Conservation (phyloP, 2,888 invertebrate species). For the Acheta domesticus region DNA sequence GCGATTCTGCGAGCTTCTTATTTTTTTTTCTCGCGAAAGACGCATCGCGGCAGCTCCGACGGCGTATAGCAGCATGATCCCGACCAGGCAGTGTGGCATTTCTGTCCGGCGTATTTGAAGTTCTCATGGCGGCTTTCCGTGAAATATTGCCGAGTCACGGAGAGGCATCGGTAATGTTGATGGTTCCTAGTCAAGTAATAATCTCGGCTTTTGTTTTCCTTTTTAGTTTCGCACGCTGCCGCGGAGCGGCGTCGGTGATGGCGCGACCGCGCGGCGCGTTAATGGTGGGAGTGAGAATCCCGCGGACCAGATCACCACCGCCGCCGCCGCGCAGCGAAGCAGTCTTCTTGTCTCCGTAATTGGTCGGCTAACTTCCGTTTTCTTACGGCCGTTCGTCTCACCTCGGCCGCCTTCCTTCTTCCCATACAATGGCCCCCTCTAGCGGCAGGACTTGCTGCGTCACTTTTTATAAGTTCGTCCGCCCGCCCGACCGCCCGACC, state of each 20-base stretch:
- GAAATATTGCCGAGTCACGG: background rate
- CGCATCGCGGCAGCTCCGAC: background rate
- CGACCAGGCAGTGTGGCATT: constrained; percentile 1
- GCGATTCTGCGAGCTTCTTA: too few species aligned
- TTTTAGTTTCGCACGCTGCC: constrained; percentile 18
- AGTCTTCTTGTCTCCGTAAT: constrained; percentile 5
- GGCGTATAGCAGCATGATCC: background rate
- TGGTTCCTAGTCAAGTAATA: constrained; percentile 9
- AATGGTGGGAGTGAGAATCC: background rate
- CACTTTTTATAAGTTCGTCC: background rate
- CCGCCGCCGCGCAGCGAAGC: background rate
- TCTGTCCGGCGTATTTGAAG: background rate
- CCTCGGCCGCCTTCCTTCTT: background rate
- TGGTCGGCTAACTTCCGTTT: constrained; percentile 18
- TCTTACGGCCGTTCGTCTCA: background rate
- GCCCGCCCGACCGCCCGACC: background rate
- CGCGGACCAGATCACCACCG: background rate
- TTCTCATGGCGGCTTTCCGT: background rate
- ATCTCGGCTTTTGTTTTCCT: constrained; percentile 9
- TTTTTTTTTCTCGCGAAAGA: too few species aligned
- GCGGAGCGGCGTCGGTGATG: background rate
- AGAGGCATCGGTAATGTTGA: background rate
- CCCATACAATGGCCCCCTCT: background rate
- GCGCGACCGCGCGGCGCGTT: background rate
- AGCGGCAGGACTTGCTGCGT: background rate